Percentiles rank a stretch among this genome's conserved stretches.
These are phyloP conservation scores for Parus major DNA, from an alignment of 2,113 vertebrate genomes.

Conservation along the genomic window DNA sequence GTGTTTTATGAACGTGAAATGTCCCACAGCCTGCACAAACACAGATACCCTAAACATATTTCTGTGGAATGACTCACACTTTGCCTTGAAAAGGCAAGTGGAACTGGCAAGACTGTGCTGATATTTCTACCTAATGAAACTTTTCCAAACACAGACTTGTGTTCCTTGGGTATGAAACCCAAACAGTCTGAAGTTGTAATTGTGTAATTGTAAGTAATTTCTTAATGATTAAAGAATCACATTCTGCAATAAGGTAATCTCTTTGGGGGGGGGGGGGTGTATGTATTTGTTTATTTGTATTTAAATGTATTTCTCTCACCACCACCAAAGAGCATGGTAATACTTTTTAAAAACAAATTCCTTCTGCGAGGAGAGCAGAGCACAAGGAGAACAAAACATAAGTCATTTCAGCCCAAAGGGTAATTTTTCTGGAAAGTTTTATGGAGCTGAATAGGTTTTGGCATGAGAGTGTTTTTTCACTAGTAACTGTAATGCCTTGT, in stretches of 20 bases:
- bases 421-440: conserved; percentile 11
- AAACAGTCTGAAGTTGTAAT: neutral
- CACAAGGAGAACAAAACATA: conserved; percentile 10
- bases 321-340: neutral
- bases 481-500: neutral
- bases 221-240: neutral
- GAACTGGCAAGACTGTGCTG: neutral
- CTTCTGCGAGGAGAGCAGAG: neutral
- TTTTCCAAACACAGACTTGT: neutral
- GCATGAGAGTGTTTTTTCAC: conserved; percentile 47
- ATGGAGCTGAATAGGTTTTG: neutral
- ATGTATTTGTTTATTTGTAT: neutral
- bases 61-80: neutral
- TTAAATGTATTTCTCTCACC: neutral
- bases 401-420: conserved; percentile 27
- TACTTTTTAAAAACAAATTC: neutral
- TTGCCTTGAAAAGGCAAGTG: neutral
- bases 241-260: neutral
- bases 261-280: no score
- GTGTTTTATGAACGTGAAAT: neutral
- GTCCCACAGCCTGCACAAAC: neutral
- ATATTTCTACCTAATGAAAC: neutral
- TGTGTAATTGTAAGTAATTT: neutral
- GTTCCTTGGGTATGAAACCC: neutral
- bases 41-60: neutral